phyloP scores from a whole-genome alignment of 2,888 invertebrate species.

The Unio pictorum region DNA sequence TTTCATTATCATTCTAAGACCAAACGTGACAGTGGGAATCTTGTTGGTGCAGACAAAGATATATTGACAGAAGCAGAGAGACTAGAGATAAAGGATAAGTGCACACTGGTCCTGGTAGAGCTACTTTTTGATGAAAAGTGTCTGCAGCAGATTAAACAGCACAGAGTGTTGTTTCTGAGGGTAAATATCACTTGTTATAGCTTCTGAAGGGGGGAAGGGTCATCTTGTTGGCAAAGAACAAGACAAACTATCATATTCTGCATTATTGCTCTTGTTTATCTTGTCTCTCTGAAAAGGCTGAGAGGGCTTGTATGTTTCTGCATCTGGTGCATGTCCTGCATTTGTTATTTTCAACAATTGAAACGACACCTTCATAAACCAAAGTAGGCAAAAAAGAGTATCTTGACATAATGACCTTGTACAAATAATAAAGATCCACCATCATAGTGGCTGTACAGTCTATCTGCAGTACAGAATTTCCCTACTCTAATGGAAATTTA shows the following conservation, averaged over 20 bases:
- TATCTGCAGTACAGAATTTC: too few relatives aligned
- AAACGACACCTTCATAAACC: too few relatives aligned
- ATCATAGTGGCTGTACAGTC: too few relatives aligned
- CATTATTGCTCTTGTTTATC: too few relatives aligned
- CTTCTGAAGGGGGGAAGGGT: not conserved
- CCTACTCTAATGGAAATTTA: too few relatives aligned
- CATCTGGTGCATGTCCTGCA: too few relatives aligned
- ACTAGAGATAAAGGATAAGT: conserved; percentile 94
- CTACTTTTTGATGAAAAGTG: conserved; percentile 80
- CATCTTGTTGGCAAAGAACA: not conserved
- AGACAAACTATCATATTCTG: not conserved
- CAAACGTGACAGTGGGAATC: conserved; percentile 33
- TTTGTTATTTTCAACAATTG: too few relatives aligned
- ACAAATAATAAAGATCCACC: too few relatives aligned
- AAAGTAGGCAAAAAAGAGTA: too few relatives aligned
- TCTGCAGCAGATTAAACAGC: conserved; percentile 73
- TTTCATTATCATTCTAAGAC: conserved; percentile 14
- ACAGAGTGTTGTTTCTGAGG: conserved; percentile 61
- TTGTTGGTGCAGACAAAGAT: conserved; percentile 73
- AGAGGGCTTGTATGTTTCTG: too few relatives aligned
- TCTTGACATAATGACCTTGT: too few relatives aligned
- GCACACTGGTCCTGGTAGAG: conserved; percentile 93
- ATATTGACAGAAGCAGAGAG: conserved; percentile 88
- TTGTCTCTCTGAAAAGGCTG: too few relatives aligned
- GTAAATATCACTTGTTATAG: conserved; percentile 40